Conservation (phyloP, 2,797 vertebrate species). For the Pogoniulus pusillus region DNA sequence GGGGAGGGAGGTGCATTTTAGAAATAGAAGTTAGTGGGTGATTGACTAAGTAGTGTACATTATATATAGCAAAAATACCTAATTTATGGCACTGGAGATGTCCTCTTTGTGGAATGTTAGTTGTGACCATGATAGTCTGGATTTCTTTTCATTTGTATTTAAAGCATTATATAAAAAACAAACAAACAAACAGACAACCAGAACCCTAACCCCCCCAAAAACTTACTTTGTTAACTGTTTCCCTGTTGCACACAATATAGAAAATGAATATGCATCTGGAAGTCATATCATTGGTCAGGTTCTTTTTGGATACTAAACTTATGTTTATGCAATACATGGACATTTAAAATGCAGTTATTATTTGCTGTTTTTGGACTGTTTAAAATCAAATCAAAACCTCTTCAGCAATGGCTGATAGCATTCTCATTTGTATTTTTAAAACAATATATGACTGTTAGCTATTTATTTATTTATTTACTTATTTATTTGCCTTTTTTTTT, state of each 20-base stretch:
- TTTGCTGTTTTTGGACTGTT: background rate
- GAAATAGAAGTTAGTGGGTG: background rate
- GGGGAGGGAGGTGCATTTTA: background rate
- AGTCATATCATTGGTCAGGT: background rate
- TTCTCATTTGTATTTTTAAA: background rate
- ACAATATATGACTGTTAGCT: background rate
- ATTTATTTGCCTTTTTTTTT: too few relatives aligned
- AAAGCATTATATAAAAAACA: background rate
- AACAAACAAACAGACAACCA: too few relatives aligned
- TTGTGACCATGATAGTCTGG: background rate
- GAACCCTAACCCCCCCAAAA: background rate
- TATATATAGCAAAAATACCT: background rate
- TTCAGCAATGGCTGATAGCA: background rate
- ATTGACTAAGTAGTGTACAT: background rate
- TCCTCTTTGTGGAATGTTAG: background rate
- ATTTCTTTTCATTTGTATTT: background rate
- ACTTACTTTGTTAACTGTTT: background rate
- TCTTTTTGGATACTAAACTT: background rate
- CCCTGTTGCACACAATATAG: background rate
- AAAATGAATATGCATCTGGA: background rate
- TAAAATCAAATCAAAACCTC: background rate
- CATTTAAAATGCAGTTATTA: background rate
- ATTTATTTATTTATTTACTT: background rate
- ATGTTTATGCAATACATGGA: background rate
- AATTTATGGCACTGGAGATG: background rate